Base-by-base conservation (phyloP, 2,888 invertebrate genomes). In the Drosophila mulleri region DNA sequence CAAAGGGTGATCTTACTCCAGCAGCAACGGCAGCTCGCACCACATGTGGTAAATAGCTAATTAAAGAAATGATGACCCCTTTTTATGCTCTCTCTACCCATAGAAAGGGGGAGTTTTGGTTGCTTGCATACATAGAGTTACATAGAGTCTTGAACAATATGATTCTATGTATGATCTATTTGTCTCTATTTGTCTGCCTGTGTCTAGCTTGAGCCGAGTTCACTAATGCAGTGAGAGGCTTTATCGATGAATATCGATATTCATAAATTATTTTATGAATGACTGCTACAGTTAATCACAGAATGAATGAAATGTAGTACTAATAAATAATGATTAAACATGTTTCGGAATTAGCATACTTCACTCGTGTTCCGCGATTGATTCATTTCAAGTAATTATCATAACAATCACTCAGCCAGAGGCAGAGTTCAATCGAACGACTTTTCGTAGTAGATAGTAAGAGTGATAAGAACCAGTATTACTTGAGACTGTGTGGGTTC, bases 41-140 rank as follows among this genome's bases (percentile, higher is more conserved):
- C 75, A 81, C 86, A 83, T 83, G 83, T 80, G 89, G 83, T 80
- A 77, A 68, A 52, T 60, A 67, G 88, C 83, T 82, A 85, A 89
- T 85, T 82, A 80, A 82, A 85, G 78, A 39, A 26, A 35, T 26
- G 29, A 35, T 39, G 47, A 35, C 16, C 35, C 20, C 32, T 57
- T 57, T 29, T 18, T 20, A 7, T 18, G 11, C 18, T 4, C 32
- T 18, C 12, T 32, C 14, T 4, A 3, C 7, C 0, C 7, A 18
- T n/a, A 8, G 7, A 3, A 20, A 20, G 18, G 8, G 32, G 45
- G 23, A 16, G 45, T 23, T 45, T 45, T 18, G 5, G 11, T 18
- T 42, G 11, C 18, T 18, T n/a, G n/a, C 11, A 2, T 11, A 18
- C 26, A 11, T 37, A 18, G 0, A n/a, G 3, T n/a, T n/a, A 11